A percentile compares a stretch with the other conserved stretches of the same genome.
Conservation (phyloP, 2,113 vertebrate species). For the Bubo blakistoni region DNA sequence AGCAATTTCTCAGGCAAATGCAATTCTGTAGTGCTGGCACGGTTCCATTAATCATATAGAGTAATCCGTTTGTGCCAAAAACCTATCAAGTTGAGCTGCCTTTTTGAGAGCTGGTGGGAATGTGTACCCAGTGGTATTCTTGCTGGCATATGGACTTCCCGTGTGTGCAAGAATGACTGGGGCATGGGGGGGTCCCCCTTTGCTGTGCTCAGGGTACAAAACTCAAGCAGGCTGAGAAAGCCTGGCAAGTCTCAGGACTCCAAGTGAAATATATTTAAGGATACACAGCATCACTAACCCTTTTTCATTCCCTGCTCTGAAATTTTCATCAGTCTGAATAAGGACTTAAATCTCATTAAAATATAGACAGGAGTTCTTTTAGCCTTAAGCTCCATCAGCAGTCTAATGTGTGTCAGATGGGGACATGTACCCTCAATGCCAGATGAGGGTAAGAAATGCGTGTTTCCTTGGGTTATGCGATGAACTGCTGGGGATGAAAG, state of each 20-base stretch:
- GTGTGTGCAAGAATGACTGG: conserved; percentile 47
- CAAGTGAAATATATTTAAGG: background rate
- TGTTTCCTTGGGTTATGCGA: background rate
- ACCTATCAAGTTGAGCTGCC: conserved; percentile 63
- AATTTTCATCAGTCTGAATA: background rate
- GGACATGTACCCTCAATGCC: background rate
- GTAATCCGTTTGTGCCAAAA: conserved; percentile 54
- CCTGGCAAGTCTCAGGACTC: background rate
- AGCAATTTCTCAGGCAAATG: conserved; percentile 44
- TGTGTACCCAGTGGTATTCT: conserved; percentile 60
- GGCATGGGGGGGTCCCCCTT: background rate
- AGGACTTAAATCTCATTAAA: background rate
- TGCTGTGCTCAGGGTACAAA: background rate
- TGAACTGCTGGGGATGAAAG: background rate
- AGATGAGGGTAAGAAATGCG: background rate
- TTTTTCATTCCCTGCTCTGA: background rate
- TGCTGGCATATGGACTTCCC: conserved; percentile 57
- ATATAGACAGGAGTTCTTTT: background rate
- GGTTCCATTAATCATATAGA: conserved; percentile 58
- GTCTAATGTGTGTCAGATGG: background rate
- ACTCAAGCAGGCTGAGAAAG: background rate
- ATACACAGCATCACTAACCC: background rate
- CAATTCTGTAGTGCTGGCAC: conserved; percentile 20
- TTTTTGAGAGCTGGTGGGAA: conserved; percentile 62
- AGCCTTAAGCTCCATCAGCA: background rate